Percentiles rank a stretch among this genome's conserved stretches.
Evolutionary conservation across 1,140 invertebrate genomes (phyloP).

Genomic region (Bursaphelenchus mucronatus): DNA sequence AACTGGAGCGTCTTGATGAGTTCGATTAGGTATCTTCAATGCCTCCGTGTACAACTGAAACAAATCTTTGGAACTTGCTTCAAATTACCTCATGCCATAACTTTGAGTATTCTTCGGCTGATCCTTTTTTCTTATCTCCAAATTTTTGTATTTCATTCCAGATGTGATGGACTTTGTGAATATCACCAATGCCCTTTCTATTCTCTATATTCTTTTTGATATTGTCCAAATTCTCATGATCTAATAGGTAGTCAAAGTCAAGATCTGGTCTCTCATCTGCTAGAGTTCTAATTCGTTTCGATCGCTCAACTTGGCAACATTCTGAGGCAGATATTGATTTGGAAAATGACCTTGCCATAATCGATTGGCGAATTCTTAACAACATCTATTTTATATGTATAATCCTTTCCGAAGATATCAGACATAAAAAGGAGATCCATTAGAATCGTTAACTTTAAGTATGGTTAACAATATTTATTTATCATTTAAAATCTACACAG

Average conservation of each 20-base stretch:
- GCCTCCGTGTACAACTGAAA: slow-evolving; percentile 50
- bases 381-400: too few species aligned
- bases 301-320: too few species aligned
- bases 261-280: slow-evolving; percentile 42
- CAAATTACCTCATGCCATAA: slow-evolving; percentile 36
- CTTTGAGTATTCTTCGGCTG: slow-evolving; percentile 26
- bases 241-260: slow-evolving; percentile 52
- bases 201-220: slow-evolving; percentile 60
- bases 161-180: slow-evolving; percentile 49
- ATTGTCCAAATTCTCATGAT: slow-evolving; percentile 51
- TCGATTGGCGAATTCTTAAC: too few species aligned
- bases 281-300: neutral
- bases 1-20: slow-evolving; percentile 49
- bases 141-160: slow-evolving; percentile 48
- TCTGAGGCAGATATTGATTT: too few species aligned
- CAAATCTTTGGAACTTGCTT: neutral
- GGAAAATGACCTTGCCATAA: too few species aligned
- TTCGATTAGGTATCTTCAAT: slow-evolving; percentile 59
- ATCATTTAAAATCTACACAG: too few species aligned
- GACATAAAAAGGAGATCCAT: too few species aligned
- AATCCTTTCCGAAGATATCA: too few species aligned
- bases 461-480: too few species aligned
- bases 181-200: slow-evolving; percentile 62
- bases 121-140: slow-evolving; percentile 24
- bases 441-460: too few species aligned